Evolutionary conservation across 1,140 invertebrate species (phyloP).

Genomic region (Oreohelix idahoensis): DNA sequence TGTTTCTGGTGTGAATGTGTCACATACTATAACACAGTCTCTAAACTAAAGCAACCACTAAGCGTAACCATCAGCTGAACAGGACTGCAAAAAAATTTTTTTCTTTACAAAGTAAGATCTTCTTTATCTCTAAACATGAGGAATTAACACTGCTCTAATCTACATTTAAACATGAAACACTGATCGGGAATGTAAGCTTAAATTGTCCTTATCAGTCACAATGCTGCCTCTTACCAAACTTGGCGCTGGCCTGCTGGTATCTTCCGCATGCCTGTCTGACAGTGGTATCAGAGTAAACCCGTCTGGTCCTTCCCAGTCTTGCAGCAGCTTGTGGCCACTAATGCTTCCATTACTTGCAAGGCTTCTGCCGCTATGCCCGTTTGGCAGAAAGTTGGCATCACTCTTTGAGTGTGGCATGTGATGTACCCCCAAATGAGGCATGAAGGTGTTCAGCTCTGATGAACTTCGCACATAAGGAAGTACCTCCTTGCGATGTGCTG

Average conservation of each 20-base stretch:
- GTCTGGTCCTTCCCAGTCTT: constrained; percentile 35
- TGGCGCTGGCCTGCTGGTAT: not conserved
- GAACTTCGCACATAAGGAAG: constrained; percentile 66
- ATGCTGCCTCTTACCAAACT: not conserved
- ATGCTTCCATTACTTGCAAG: not conserved
- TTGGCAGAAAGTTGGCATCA: constrained; percentile 42
- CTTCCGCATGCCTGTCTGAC: not conserved
- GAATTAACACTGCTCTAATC: too few relatives aligned
- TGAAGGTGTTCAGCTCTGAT: constrained; percentile 49
- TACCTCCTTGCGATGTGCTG: constrained; percentile 70
- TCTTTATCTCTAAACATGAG: too few relatives aligned
- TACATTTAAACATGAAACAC: constrained; percentile 38
- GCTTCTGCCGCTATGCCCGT: not conserved
- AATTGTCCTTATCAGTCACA: not conserved
- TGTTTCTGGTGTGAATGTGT: too few relatives aligned
- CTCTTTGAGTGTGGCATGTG: constrained; percentile 55
- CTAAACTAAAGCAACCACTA: too few relatives aligned
- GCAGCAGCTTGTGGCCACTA: constrained; percentile 33
- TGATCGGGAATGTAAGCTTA: constrained; percentile 33
- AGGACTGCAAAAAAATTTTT: too few relatives aligned
- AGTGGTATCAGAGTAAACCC: constrained; percentile 41
- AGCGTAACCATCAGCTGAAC: too few relatives aligned
- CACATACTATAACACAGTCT: too few relatives aligned
- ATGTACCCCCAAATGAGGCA: constrained; percentile 22
- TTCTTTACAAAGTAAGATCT: too few relatives aligned